Evolutionary conservation across 2,797 vertebrate species (phyloP), one percentile per base, ranked within the genome.

Genomic region (Echeneis naucrates): DNA sequence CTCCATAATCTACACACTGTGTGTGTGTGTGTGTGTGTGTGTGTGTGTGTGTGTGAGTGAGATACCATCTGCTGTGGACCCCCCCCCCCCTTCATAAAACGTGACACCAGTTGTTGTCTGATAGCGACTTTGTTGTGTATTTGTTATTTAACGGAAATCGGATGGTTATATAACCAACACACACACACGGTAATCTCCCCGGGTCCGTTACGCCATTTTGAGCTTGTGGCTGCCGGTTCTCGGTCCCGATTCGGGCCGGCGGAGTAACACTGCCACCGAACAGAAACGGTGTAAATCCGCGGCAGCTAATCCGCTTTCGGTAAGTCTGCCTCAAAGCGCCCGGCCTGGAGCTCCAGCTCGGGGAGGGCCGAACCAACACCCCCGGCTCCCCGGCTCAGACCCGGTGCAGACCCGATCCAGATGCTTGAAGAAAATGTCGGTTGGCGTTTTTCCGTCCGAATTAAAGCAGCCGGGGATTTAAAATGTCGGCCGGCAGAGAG

Each of bases 11-110:
- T 81, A 84, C 79, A 30, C 21, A 17, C n/a, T 53, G 14, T 53
- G 60, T 27, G 64, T 63, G 63, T 56, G 52, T 51, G 75, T 48
- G n/a, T n/a, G n/a, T n/a, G n/a, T n/a, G n/a, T n/a, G n/a, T n/a
- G n/a, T n/a, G n/a, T n/a, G n/a, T n/a, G n/a, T n/a, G n/a, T n/a
- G n/a, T n/a, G n/a, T n/a, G n/a, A n/a, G n/a, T n/a, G n/a, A 35
- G 72, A 58, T 84, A 76, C 93, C 92, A 93, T 94, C 93, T 94
- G 93, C 83, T 63, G 78, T n/a, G n/a, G n/a, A n/a, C n/a, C 33
- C 89, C 68, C 82, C 82, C 87, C 77, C 83, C 81, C 44, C 19
- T 14, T 66, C 73, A 67, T 80, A 72, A 75, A 72, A 76, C 78
- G 83, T 77, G 86, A 84, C 80, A 72, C 55, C 55, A 58, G 35